Base-by-base conservation (phyloP, 2,797 vertebrate species). In the Ceyx erithaca region DNA sequence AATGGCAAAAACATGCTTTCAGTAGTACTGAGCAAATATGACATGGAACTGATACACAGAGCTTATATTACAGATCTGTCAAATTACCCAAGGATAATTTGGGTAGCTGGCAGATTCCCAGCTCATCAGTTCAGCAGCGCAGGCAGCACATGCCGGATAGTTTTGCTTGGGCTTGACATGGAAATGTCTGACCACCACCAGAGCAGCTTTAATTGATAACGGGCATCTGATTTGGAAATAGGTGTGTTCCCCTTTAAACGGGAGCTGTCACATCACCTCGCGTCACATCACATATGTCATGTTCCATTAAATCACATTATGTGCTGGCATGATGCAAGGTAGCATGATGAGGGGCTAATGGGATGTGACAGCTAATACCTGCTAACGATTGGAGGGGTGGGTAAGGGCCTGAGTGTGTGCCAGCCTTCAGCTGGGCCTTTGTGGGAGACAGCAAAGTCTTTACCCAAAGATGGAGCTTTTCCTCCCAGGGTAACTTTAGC, bases 41-140 rank as follows among this genome's bases (percentile, higher is more conserved):
- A 96, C 94, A 91, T 51, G 88, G 90, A 96, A 70, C 62, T 64
- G 89, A 94, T 95, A 96, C 93, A 82, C 85, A 81, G 93, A 87
- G 88, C 93, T 96, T 95, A 89, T 96, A 96, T 96, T 96, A 95
- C 93, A 95, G 93, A 93, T 96, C 94, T 96, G 94, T 97, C 94
- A 96, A 95, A 96, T 96, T 95, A 95, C 93, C 92, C 93, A 93
- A 81, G 83, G 94, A 96, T 96, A 96, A 96, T 96, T 95, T 96
- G 94, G 86, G 93, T 91, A 87, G 67, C 93, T 96, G 96, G 95
- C 96, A 58, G 95, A 87, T 94, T 96, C 95, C 93, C 95, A 96
- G 92, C 94, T 96, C 92, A 93, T 97, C 95, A 87, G 89, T 89
- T 97, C 81, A 61, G 90, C 71, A 93, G 73, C 26, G 3, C 85